Conservation (phyloP, 2,797 vertebrate genomes). For the Mormyrus proboscirostris region DNA sequence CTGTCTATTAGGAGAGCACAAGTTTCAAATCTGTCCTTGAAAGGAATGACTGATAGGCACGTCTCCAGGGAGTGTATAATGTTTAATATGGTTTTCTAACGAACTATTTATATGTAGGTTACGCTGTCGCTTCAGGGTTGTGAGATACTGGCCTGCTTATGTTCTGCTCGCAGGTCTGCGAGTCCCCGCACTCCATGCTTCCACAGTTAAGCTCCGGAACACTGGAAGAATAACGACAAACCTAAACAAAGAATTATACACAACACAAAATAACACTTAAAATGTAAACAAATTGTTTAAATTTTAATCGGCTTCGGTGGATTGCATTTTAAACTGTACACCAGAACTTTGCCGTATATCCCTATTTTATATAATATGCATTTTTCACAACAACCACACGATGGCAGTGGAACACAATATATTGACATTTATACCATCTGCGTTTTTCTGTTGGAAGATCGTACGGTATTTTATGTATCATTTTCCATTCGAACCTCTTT, state of each 20-base stretch:
- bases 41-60: background rate
- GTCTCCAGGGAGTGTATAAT: background rate
- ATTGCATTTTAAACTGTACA: background rate
- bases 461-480: background rate
- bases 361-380: background rate
- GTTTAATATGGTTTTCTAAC: background rate
- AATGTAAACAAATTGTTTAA: background rate
- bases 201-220: background rate
- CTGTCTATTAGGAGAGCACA: background rate
- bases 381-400: constrained; percentile 37
- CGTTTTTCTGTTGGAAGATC: background rate
- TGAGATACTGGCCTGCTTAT: background rate
- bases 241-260: background rate
- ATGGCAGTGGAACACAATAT: constrained; percentile 40
- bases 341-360: background rate
- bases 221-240: background rate
- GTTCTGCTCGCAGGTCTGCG: background rate
- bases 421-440: background rate
- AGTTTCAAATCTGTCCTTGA: background rate
- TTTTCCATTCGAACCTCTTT: background rate
- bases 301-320: background rate
- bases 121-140: background rate
- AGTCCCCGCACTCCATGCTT: background rate
- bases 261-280: background rate
- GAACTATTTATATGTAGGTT: background rate